Percentiles rank a stretch among this genome's conserved stretches.
Conservation (phyloP, 1,140 invertebrate species). For the Daktulosphaira vitifoliae region DNA sequence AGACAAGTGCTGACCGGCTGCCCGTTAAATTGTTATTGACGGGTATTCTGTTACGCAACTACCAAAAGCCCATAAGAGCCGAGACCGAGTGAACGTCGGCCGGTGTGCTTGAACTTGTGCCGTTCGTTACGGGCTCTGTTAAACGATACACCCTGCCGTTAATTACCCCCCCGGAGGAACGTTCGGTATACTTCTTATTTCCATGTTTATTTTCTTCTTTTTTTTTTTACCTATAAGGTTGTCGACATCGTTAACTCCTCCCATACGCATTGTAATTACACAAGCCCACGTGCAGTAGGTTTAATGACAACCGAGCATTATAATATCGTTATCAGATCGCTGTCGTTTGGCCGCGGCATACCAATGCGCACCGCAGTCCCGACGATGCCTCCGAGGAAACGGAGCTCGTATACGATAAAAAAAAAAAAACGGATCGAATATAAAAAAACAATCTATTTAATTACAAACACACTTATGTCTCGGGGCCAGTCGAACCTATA, state of each 20-base stretch:
- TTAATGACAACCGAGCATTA: slow-evolving; percentile 31
- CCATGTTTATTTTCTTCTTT: slow-evolving; percentile 14
- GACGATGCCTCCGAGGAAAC: slow-evolving; percentile 29
- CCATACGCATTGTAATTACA: slow-evolving; percentile 28
- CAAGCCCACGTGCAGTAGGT: slow-evolving; percentile 16
- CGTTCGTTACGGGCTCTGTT: too few relatives aligned
- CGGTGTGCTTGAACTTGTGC: too few relatives aligned
- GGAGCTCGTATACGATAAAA: slow-evolving; percentile 10
- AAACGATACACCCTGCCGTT: too few relatives aligned
- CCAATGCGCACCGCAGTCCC: background rate
- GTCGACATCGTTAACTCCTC: slow-evolving; percentile 31
- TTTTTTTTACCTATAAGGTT: slow-evolving; percentile 20
- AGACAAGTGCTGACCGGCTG: too few relatives aligned
- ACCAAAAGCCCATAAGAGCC: too few relatives aligned
- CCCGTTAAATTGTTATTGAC: too few relatives aligned
- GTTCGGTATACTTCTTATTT: background rate
- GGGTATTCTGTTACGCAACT: too few relatives aligned
- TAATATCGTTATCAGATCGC: slow-evolving; percentile 32
- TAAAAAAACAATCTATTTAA: slow-evolving; percentile 15
- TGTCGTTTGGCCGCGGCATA: slow-evolving; percentile 16
- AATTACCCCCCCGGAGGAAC: too few relatives aligned
- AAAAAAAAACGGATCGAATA: slow-evolving; percentile 2
- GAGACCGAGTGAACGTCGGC: too few relatives aligned
- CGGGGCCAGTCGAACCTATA: background rate
- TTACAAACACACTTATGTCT: slow-evolving; percentile 16